Evolutionary conservation across 2,888 invertebrate species (phyloP).

Genomic region (Coelinius sp.): DNA sequence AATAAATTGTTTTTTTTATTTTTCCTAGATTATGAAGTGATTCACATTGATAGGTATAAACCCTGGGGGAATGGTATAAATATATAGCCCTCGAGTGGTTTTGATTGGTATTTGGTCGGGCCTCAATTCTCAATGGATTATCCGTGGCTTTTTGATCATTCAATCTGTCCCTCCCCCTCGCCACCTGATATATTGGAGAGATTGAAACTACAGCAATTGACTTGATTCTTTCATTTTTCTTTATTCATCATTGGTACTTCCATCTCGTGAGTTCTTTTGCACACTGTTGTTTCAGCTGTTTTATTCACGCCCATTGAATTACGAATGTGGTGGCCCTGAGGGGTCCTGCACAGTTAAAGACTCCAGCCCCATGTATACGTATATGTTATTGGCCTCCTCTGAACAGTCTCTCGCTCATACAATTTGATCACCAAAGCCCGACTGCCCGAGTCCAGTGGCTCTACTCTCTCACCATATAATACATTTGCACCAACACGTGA

Average conservation of each 20-base stretch:
- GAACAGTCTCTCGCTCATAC: conserved; percentile 19
- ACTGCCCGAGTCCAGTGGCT: conserved; percentile 36
- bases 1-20: not conserved
- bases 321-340: conserved; percentile 25
- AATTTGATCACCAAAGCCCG: conserved; percentile 29
- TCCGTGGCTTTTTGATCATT: conserved; percentile 32
- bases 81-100: not conserved
- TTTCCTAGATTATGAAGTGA: not conserved
- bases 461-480: conserved; percentile 12
- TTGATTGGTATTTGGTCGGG: conserved; percentile 34
- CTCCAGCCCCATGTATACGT: not conserved
- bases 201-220: conserved; percentile 37
- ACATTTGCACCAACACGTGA: conserved; percentile 16
- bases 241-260: not conserved
- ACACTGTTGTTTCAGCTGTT: conserved; percentile 40
- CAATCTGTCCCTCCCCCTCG: conserved; percentile 11
- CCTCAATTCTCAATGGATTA: conserved; percentile 27
- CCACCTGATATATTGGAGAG: no score
- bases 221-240: conserved; percentile 18
- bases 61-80: not conserved
- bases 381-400: not conserved
- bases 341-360: conserved; percentile 26
- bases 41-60: not conserved
- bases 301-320: conserved; percentile 49
- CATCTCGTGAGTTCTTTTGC: conserved; percentile 6